Percentiles rank a stretch among this genome's conserved stretches.
Evolutionary conservation across 2,113 vertebrate species (phyloP).

Genomic region (Phrynosoma platyrhinos): DNA sequence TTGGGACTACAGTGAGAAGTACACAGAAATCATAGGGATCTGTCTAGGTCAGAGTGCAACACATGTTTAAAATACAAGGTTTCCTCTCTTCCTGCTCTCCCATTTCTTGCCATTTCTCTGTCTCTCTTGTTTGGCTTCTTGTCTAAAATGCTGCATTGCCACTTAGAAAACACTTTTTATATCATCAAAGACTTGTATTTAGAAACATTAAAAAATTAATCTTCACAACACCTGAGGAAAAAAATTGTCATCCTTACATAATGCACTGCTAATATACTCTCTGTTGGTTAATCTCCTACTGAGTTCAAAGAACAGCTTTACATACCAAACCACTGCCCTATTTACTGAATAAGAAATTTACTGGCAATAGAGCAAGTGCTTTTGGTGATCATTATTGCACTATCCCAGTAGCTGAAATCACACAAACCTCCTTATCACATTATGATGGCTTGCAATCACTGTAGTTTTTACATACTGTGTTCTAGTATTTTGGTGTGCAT

Average conservation of each 20-base stretch:
- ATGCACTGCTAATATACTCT: conserved; percentile 4
- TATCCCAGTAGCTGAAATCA: background rate
- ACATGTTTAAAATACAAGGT: background rate
- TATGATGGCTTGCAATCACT: background rate
- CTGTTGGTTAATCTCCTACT: conserved; percentile 11
- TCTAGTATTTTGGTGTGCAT: background rate
- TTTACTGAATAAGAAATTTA: conserved; percentile 3
- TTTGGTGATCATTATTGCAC: background rate
- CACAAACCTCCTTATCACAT: background rate
- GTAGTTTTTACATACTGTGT: background rate
- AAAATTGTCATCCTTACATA: conserved; percentile 13
- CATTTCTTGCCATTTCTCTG: background rate
- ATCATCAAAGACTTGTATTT: conserved; percentile 16
- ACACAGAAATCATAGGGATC: background rate
- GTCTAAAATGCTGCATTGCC: background rate
- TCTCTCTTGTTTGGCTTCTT: background rate
- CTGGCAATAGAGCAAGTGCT: background rate
- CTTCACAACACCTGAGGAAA: conserved; percentile 10
- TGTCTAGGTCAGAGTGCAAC: background rate
- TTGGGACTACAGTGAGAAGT: no score
- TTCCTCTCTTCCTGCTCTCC: background rate
- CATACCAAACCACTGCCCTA: background rate
- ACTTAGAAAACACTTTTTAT: background rate
- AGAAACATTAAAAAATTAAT: conserved; percentile 35
- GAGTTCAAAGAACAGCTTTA: conserved; percentile 23